Conservation (phyloP, 2,113 vertebrate species). For the Zosterops pallidus region DNA sequence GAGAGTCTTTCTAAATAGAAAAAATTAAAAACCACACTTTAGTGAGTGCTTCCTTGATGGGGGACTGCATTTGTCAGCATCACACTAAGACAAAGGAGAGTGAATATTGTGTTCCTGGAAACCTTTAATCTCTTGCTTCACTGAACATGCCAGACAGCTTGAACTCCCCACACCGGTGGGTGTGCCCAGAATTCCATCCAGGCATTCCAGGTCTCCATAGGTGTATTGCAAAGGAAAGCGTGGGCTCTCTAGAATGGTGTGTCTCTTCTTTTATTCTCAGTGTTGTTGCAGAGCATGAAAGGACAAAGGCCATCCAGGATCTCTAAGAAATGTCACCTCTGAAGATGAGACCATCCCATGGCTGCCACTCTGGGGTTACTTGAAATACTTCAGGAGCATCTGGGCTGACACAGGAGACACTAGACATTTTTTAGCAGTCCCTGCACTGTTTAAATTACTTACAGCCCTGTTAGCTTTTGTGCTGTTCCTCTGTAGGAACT, state of each 20-base stretch:
- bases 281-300: accelerated
- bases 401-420: not conserved
- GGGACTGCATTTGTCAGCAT: not conserved
- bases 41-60: not conserved
- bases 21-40: not conserved
- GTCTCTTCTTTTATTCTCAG: not conserved
- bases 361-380: not conserved
- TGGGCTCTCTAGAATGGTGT: not conserved
- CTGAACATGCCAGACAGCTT: not conserved
- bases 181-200: not conserved
- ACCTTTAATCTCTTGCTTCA: not conserved
- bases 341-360: not conserved
- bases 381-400: not conserved
- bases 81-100: not conserved
- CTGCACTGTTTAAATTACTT: not conserved
- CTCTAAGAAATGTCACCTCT: accelerated
- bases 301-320: not conserved
- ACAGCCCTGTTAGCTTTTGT: not conserved
- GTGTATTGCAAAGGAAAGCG: not conserved
- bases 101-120: not conserved
- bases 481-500: not conserved
- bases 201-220: not conserved
- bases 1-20: not conserved
- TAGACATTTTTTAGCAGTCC: not conserved
- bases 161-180: not conserved